Evolutionary conservation across 2,797 vertebrate genomes (phyloP).

Genomic region (Pelodytes ibericus): DNA sequence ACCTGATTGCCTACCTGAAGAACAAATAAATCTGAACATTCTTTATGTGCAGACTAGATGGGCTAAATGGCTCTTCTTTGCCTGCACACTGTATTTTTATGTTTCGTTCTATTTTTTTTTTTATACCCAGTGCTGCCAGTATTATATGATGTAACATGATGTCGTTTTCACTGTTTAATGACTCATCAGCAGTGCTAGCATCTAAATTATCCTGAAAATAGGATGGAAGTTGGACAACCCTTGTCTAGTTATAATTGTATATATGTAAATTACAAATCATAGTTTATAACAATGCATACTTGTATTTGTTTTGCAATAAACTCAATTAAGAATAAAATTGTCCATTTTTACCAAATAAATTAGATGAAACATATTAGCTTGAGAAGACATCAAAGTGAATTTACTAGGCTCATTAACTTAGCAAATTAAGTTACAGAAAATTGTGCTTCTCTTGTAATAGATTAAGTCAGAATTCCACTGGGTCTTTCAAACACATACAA

Average conservation of each 20-base stretch:
- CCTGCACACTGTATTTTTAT: too few relatives aligned
- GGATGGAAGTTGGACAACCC: neutral
- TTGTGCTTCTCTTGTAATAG: conserved; percentile 74
- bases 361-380: conserved; percentile 77
- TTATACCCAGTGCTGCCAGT: too few relatives aligned
- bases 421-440: conserved; percentile 78
- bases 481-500: conserved; percentile 65
- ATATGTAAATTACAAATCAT: conserved; percentile 66
- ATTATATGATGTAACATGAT: too few relatives aligned
- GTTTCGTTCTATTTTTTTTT: too few relatives aligned
- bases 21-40: too few relatives aligned
- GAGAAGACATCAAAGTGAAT: conserved; percentile 74
- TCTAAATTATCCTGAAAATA: neutral
- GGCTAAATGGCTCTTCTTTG: too few relatives aligned
- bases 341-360: conserved; percentile 72
- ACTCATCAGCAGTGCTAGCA: neutral
- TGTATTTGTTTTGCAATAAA: conserved; percentile 67
- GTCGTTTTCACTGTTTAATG: neutral
- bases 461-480: conserved; percentile 70
- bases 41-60: too few relatives aligned
- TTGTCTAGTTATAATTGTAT: conserved; percentile 21
- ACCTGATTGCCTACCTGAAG: too few relatives aligned
- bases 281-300: conserved; percentile 64
- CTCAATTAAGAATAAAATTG: conserved; percentile 72
- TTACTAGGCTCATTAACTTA: conserved; percentile 78